Conservation (phyloP, 2,797 vertebrate genomes). For the Coendou prehensilis region DNA sequence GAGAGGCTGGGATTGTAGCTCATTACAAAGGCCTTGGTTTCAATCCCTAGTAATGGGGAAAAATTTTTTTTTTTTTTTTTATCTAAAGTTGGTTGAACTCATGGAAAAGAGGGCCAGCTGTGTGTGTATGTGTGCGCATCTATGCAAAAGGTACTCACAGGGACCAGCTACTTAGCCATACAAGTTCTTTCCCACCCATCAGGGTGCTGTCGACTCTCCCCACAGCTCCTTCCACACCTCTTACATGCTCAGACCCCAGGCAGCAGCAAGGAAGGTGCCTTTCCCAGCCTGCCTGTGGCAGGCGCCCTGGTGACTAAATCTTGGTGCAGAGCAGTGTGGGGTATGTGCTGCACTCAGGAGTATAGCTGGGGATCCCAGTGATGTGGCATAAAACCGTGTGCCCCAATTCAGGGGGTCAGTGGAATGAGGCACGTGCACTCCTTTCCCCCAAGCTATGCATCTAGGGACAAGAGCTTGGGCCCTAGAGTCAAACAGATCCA, state of each 20-base stretch:
- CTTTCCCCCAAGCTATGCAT: neutral
- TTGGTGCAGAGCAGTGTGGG: neutral
- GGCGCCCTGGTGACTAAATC: neutral
- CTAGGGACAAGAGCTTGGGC: neutral
- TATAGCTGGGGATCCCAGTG: neutral
- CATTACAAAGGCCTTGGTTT: neutral
- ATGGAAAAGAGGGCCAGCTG: neutral
- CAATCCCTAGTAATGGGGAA: neutral
- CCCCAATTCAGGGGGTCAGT: no score
- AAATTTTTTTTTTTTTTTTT: neutral
- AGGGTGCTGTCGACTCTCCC: neutral
- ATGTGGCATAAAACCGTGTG: neutral
- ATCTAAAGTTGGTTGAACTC: neutral
- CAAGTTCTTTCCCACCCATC: neutral
- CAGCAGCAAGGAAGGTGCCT: neutral
- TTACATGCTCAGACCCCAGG: neutral
- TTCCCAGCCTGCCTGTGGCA: neutral
- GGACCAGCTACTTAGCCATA: neutral
- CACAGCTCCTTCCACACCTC: neutral
- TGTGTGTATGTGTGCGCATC: accelerated
- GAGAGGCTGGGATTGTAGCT: neutral
- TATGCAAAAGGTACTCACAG: accelerated
- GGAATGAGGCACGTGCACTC: neutral
- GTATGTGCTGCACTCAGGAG: no score
- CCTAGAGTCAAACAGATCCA: neutral